Base-by-base conservation (phyloP, 1,140 invertebrate species). In the Bactericera cockerelli region DNA sequence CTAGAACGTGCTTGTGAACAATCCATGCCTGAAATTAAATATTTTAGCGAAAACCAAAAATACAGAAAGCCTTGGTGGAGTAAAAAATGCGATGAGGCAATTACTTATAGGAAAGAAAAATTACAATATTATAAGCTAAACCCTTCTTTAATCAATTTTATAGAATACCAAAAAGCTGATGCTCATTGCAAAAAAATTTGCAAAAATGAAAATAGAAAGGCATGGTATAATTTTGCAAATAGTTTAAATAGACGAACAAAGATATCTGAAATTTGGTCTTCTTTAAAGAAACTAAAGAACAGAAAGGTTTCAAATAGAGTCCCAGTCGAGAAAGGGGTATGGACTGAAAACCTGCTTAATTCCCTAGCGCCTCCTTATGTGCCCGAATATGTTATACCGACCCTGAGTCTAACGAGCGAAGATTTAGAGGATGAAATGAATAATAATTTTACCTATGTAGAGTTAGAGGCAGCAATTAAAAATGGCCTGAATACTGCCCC, bases 1-100 rank as follows among this genome's bases (percentile, higher is more conserved):
- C 6, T 49, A 8, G 42, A 49, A n/a, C 42, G 42, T 8, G 42
- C 42, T 6, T 6, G 42, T n/a, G 42, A 16, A 22, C n/a, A 16
- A 6, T 6, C 42, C n/a, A 49, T 49, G n/a, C 42, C 42, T 19
- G 4, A 49, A 49, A 22, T 49, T 19, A 49, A 49, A 49, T 49
- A 49, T 49, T 49, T 49, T 49, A 49, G 19, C 19, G 42, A 49
- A 49, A 49, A 49, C n/a, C 42, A 49, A 22, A 49, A 49, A 49
- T 49, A 49, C 22, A 16, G 42, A n/a, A 49, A 49, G 42, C 42
- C 42, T 10, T 49, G 42, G 42, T 49, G 42, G 42, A 22, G 42
- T n/a, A n/a, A 49, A 49, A n/a, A 6, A 49, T 49, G 42, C 22
- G 42, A 49, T 6, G 42, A 49, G 19, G 42, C 8, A 49, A 49